phyloP scores from a whole-genome alignment of 2,797 vertebrate species.

The Labeo calbasu region DNA sequence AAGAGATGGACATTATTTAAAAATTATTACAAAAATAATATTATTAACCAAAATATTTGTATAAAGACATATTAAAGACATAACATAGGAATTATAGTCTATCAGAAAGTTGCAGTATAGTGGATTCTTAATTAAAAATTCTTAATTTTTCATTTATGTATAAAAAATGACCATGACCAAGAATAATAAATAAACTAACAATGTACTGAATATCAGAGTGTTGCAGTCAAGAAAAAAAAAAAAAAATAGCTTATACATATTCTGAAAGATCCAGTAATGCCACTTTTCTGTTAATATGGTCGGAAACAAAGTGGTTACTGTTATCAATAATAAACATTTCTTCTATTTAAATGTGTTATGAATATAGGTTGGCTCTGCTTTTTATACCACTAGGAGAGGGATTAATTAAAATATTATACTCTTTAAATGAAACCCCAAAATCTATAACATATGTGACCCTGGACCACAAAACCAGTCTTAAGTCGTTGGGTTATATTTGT shows the following conservation, averaged over 20 bases:
- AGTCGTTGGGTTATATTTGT: too few relatives aligned
- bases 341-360: not conserved
- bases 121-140: not conserved
- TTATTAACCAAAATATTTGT: not conserved
- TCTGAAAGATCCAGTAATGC: too few relatives aligned
- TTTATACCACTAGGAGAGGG: not conserved
- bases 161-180: not conserved
- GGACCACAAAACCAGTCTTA: too few relatives aligned
- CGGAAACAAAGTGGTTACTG: too few relatives aligned
- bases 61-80: not conserved
- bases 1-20: slow-evolving; percentile 47
- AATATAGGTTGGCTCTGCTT: not conserved
- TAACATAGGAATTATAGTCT: not conserved
- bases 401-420: not conserved
- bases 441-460: not conserved
- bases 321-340: not conserved
- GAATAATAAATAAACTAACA: not conserved
- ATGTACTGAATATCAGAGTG: not conserved
- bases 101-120: not conserved
- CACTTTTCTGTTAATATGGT: too few relatives aligned
- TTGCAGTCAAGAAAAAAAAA: not conserved
- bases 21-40: not conserved
- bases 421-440: not conserved
- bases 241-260: not conserved
- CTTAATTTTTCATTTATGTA: not conserved